These are phyloP conservation scores for Andrena flavipes DNA, from an alignment of 2,888 invertebrate genomes.

Conservation along the genomic window DNA sequence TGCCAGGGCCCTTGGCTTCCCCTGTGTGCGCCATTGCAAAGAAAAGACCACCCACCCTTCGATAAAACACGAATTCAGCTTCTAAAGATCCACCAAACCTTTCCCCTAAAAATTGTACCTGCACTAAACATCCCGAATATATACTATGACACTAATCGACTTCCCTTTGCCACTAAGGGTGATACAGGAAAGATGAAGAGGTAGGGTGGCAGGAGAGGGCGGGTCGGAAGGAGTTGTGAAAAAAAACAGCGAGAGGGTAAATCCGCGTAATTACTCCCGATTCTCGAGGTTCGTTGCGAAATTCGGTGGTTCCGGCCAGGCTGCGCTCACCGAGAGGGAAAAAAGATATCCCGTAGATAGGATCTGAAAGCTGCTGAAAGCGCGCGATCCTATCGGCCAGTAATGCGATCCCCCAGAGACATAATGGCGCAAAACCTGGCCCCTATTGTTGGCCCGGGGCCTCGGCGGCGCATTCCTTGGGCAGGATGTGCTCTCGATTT, in stretches of 20 bases:
- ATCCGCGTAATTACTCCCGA: constrained; percentile 60
- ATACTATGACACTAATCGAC: no score
- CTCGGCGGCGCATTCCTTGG: constrained; percentile 67
- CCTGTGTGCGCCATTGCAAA: no score
- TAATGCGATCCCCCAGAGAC: constrained; percentile 80
- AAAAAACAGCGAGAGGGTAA: constrained; percentile 37
- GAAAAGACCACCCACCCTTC: no score
- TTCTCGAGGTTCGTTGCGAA: constrained; percentile 55
- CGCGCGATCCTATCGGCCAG: constrained; percentile 75
- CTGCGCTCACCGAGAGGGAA: constrained; percentile 61
- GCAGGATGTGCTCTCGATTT: constrained; percentile 82
- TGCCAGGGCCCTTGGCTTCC: no score
- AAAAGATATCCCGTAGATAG: constrained; percentile 66
- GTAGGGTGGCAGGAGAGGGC: neutral
- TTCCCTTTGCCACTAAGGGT: no score
- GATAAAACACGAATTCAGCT: no score
- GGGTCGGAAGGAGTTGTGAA: constrained; percentile 19
- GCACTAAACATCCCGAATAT: no score
- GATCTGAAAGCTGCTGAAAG: constrained; percentile 70
- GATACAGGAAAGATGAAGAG: neutral
- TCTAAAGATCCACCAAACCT: no score
- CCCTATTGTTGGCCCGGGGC: constrained; percentile 68
- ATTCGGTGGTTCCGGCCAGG: constrained; percentile 61
- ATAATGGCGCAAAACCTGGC: constrained; percentile 77
- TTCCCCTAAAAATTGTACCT: no score